Percentiles rank a stretch among this genome's conserved stretches.
phyloP scores from a whole-genome alignment of 2,888 invertebrate species.

The Lithophane ornitopus region DNA sequence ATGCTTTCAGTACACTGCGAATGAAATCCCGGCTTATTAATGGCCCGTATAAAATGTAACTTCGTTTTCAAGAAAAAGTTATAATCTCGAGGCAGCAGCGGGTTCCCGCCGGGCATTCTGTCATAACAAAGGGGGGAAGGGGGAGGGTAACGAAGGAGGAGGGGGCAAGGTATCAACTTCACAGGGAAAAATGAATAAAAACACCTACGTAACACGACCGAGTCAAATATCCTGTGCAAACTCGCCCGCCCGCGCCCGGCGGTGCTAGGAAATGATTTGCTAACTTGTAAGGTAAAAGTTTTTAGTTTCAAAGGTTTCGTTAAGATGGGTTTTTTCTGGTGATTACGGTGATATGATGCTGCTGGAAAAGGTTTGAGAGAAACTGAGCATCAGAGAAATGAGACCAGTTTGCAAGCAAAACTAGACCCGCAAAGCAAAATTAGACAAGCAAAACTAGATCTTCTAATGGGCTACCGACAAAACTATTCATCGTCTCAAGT shows the following conservation, averaged over 20 bases:
- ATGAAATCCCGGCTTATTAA: conserved; percentile 70
- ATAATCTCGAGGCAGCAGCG: conserved; percentile 70
- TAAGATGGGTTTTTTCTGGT: conserved; percentile 12
- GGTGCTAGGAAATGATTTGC: conserved; percentile 63
- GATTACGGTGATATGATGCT: conserved; percentile 36
- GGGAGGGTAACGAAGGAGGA: neutral
- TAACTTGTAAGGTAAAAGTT: conserved; percentile 64
- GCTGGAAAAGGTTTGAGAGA: neutral
- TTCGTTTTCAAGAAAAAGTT: conserved; percentile 74
- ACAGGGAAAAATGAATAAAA: conserved; percentile 74
- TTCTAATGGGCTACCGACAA: neutral
- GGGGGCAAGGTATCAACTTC: conserved; percentile 59
- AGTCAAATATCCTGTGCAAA: conserved; percentile 71
- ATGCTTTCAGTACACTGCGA: conserved; percentile 60
- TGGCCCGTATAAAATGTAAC: conserved; percentile 71
- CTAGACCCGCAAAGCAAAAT: too few species aligned
- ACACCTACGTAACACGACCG: conserved; percentile 69
- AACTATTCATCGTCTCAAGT: neutral
- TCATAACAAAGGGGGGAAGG: conserved; percentile 69
- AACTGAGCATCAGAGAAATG: too few species aligned
- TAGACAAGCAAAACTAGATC: too few species aligned
- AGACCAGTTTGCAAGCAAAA: too few species aligned
- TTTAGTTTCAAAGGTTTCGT: conserved; percentile 46
- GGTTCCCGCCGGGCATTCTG: conserved; percentile 70
- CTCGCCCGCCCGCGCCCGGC: neutral